These are phyloP conservation scores for Pachypeltis micranthus DNA, from an alignment of 1,140 invertebrate species.

Conservation along the genomic window DNA sequence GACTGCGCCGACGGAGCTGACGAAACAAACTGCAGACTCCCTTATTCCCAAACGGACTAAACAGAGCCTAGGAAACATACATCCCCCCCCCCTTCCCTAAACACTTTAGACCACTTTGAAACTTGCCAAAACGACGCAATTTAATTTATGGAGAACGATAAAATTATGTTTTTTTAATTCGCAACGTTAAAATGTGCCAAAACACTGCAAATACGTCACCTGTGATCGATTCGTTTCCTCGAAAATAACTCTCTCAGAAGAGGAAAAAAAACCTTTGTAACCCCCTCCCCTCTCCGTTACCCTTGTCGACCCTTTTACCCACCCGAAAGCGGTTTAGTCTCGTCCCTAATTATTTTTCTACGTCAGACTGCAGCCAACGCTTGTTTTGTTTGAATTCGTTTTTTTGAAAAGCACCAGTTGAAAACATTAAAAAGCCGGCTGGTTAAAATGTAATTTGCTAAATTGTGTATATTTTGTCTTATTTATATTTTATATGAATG, in stretches of 20 bases:
- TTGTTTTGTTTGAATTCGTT: background rate
- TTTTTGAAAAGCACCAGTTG: background rate
- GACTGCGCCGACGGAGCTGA: constrained; percentile 50
- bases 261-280: too few species aligned
- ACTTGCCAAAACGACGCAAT: background rate
- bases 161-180: background rate
- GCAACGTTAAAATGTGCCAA: constrained; percentile 3
- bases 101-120: background rate
- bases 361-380: background rate
- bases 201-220: background rate
- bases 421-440: background rate
- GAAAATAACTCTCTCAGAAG: background rate
- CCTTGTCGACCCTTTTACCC: background rate
- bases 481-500: constrained; percentile 2
- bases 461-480: constrained; percentile 1
- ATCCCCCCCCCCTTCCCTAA: background rate
- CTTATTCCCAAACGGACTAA: background rate
- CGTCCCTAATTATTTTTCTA: background rate
- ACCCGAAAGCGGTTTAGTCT: background rate
- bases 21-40: constrained; percentile 42
- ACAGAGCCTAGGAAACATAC: background rate
- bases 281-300: background rate
- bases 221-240: background rate
- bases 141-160: background rate
- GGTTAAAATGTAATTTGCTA: background rate